These are phyloP conservation scores for Numenius phaeopus DNA, from an alignment of 2,797 vertebrate genomes.

Conservation along the genomic window DNA sequence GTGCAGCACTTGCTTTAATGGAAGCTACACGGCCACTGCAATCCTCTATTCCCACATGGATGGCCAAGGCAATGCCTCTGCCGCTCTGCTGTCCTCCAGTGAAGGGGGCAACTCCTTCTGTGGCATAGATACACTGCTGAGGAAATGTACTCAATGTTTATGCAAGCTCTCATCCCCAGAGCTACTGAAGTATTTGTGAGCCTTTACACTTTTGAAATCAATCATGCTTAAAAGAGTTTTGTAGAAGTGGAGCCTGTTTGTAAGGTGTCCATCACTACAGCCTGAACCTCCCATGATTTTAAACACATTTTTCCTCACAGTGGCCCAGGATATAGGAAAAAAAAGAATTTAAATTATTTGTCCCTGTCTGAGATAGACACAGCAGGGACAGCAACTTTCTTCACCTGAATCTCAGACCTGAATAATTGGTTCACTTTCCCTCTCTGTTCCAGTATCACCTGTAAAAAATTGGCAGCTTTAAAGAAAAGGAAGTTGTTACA, in stretches of 20 bases:
- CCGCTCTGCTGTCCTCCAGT: neutral
- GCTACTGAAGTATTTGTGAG: neutral
- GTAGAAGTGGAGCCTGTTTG: neutral
- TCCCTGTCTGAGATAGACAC: neutral
- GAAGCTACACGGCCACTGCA: neutral
- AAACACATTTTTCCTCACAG: neutral
- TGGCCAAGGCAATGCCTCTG: neutral
- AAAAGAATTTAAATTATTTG: neutral
- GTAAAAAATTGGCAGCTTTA: neutral
- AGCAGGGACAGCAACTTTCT: neutral
- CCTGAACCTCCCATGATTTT: neutral
- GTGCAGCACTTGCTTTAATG: neutral
- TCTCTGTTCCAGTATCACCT: neutral
- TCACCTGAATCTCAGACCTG: neutral
- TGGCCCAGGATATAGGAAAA: neutral
- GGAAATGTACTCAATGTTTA: neutral
- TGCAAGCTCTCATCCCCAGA: neutral
- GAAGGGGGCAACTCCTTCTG: neutral
- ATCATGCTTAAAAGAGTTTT: neutral
- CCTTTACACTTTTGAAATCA: neutral
- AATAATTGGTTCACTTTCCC: neutral
- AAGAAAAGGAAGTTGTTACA: neutral
- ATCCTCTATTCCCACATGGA: neutral
- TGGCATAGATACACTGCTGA: neutral
- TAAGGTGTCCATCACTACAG: neutral